Base-by-base conservation (phyloP, 2,113 vertebrate genomes). In the Tenrec ecaudatus region DNA sequence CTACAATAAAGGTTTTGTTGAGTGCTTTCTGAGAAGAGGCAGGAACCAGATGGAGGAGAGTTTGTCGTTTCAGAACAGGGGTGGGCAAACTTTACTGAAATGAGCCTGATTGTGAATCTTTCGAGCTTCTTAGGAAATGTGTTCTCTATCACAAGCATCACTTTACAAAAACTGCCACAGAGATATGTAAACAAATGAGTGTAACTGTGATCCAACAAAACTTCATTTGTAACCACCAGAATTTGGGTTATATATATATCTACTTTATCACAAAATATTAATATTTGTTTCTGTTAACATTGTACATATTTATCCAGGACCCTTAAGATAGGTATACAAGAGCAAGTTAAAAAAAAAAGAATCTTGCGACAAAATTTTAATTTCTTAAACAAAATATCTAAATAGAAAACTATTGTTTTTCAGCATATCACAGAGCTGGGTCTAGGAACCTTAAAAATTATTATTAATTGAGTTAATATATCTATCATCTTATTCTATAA, bases 211-310 rank as follows among this genome's bases (percentile, higher is more conserved):
- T 85, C 68, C 19, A 68, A 83, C 22, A 80, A 77, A 90, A 94
- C 8, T 58, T 64, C 79, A 68, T n/a, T 68, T 62, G 43, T 77
- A 92, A 87, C 27, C 36, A 58, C 25, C 83, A 40, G 89, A 86
- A 82, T 43, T 20, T 92, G 19, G 80, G 75, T 79, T 94, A 62
- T 6, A 60, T 66, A 6, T 19, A 62, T 4, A 20, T 62, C 5
- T 83, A 22, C 40, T 86, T 88, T 43, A 88, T 81, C 33, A 89
- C 12, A 88, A 68, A 79, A 60, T 79, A 47, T 29, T 81, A 7
- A 53, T 53, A 14, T 53, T 53, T 53, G 47, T 53, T 53, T 14
- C 47, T 53, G 47, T 1, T 53, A 53, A 53, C 47, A 53, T 53
- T 53, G 47, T 14, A 53, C 11, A 53, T 53, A 53, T 53, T 53